Evolutionary conservation across 2,888 invertebrate genomes (phyloP).

Genomic region (Pegoplata infirma): DNA sequence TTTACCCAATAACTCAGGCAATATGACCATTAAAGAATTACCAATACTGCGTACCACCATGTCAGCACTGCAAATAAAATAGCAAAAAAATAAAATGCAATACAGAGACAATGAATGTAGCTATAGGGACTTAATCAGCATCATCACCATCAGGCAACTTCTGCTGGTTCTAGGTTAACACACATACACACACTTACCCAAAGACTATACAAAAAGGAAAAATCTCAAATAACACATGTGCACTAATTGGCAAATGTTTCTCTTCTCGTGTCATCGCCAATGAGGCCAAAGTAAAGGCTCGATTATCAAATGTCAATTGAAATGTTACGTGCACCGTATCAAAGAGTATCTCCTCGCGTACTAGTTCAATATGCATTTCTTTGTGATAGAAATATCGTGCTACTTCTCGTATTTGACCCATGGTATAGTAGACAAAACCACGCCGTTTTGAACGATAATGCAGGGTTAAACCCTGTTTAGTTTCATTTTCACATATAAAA

Average conservation of each 20-base stretch:
- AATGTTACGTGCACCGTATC: slow-evolving; percentile 96
- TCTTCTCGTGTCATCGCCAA: slow-evolving; percentile 92
- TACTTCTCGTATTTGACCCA: slow-evolving; percentile 96
- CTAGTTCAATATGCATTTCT: slow-evolving; percentile 93
- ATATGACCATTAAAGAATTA: slow-evolving; percentile 92
- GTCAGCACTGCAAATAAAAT: slow-evolving; percentile 82
- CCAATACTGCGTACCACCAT: slow-evolving; percentile 94
- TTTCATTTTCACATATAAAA: slow-evolving; percentile 98
- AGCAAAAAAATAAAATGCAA: slow-evolving; percentile 39
- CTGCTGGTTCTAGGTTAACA: neutral
- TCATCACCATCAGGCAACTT: neutral
- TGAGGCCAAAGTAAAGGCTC: slow-evolving; percentile 90
- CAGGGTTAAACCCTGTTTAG: slow-evolving; percentile 92
- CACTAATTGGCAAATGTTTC: slow-evolving; percentile 92
- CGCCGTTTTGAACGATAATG: slow-evolving; percentile 95
- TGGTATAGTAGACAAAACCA: slow-evolving; percentile 97
- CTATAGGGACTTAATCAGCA: neutral
- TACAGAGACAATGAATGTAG: too few species aligned
- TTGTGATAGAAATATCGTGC: slow-evolving; percentile 96
- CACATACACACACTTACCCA: slow-evolving; percentile 82
- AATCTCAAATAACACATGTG: slow-evolving; percentile 94
- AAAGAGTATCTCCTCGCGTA: slow-evolving; percentile 91
- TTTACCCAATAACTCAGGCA: slow-evolving; percentile 92
- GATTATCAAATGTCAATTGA: slow-evolving; percentile 95
- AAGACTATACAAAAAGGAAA: slow-evolving; percentile 99